Base-by-base conservation (phyloP, 1,140 invertebrate genomes). In the Cyphomyrmex costatus region DNA sequence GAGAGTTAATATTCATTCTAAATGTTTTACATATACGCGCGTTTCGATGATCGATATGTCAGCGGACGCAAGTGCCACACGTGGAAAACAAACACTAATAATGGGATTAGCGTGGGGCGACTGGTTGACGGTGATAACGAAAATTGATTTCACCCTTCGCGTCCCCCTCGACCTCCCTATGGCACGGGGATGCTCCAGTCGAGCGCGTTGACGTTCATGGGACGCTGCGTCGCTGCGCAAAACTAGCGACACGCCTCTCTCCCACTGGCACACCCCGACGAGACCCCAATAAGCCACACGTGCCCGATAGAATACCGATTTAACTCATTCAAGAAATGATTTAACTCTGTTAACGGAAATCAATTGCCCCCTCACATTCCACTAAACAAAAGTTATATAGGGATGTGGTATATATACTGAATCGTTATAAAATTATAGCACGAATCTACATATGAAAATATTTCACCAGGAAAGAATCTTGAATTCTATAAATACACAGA, bases 81-180 rank as follows among this genome's bases (percentile, higher is more conserved):
- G 85, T 85, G 66, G 68, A 88, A 90, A 91, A 91, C 86, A 92
- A 92, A 93, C 88, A 91, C 90, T 88, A 91, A 90, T 92, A 93
- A 93, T 90, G 91, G 89, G 90, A 93, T 93, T 93, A 93, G 92
- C 92, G 90, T 87, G 87, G 82, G 87, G 88, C 88, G 93, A 88
- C 93, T 94, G 93, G 88, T 92, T 88, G 88, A 89, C 90, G 88
- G 87, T 88, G 93, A 94, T 94, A 94, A 94, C 92, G 92, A 90
- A 94, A 94, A 94, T 94, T 94, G 93, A 94, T 94, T 94, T 92
- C 90, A 91, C 90, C 92, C 92, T 87, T 85, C 78, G 80, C 86
- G 36, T 61, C 53, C 60, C 74, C 58, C 53, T 68, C 46, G 46
- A 14, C 27, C 21, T 27, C 33, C 42, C 73, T 4, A 46, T 56